A percentile compares a stretch with the other conserved stretches of the same genome.
Conservation (phyloP, 2,797 vertebrate genomes). For the Zalophus californianus region DNA sequence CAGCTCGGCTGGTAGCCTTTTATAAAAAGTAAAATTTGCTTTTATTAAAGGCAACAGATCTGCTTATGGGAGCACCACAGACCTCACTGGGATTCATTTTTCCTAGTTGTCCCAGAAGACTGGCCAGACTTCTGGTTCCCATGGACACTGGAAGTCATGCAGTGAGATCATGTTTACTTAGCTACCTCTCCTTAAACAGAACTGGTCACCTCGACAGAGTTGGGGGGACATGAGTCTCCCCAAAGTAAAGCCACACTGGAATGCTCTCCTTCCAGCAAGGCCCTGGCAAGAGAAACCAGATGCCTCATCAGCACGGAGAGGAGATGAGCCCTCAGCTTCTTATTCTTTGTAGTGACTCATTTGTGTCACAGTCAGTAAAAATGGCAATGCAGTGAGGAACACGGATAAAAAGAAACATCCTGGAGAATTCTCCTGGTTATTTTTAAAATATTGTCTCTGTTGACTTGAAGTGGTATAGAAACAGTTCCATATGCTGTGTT, state of each 20-base stretch:
- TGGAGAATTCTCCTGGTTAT: conserved; percentile 72
- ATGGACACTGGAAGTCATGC: fast-evolving
- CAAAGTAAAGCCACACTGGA: neutral
- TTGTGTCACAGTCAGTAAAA: conserved; percentile 3
- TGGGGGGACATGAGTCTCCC: neutral
- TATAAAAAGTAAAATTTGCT: neutral
- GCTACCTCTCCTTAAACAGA: neutral
- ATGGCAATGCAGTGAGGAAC: neutral
- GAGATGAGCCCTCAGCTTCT: neutral
- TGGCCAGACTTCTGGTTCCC: neutral
- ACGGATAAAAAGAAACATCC: conserved; percentile 37
- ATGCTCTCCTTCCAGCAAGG: neutral
- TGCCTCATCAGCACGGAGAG: neutral
- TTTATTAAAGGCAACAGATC: neutral
- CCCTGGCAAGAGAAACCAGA: neutral
- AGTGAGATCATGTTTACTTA: neutral
- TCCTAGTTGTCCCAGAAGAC: neutral
- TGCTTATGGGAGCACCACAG: neutral
- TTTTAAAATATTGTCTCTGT: conserved; percentile 79
- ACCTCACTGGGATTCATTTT: neutral
- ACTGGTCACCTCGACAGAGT: neutral
- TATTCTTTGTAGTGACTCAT: neutral
- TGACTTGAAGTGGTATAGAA: conserved; percentile 76
- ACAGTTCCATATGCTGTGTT: conserved; percentile 77
- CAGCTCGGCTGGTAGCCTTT: neutral